These are phyloP conservation scores for Drosophila austrosaltans DNA, from an alignment of 2,888 invertebrate genomes.

Conservation along the genomic window DNA sequence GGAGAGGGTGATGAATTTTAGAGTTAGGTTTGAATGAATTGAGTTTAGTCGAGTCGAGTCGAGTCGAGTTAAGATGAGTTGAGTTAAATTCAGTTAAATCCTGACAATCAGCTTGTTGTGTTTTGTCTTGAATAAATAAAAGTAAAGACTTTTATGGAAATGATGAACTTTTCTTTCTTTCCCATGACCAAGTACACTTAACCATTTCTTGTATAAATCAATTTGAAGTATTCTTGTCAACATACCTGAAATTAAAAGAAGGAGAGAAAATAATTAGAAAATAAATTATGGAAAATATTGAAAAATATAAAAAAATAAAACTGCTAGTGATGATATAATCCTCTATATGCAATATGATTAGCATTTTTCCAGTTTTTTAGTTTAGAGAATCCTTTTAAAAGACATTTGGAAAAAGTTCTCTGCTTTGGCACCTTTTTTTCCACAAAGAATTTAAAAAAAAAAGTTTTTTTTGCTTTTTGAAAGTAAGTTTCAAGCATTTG, in stretches of 20 bases:
- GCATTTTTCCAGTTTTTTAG: too few species aligned
- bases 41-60: not conserved
- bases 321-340: too few species aligned
- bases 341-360: too few species aligned
- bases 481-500: not conserved
- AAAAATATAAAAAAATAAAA: too few species aligned
- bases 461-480: not conserved
- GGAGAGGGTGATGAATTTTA: constrained; percentile 1
- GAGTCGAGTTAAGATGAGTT: constrained; percentile 32
- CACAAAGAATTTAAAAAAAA: not conserved
- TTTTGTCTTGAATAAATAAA: not conserved
- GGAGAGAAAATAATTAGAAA: not conserved
- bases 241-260: constrained; percentile 62
- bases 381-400: too few species aligned
- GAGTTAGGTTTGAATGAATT: constrained; percentile 36
- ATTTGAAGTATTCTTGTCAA: not conserved
- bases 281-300: too few species aligned
- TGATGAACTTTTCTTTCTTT: not conserved
- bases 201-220: not conserved
- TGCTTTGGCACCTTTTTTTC: too few species aligned
- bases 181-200: not conserved
- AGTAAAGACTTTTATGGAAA: not conserved
- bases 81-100: constrained; percentile 12
- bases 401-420: too few species aligned
- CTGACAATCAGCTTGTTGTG: constrained; percentile 14